Conservation (phyloP, 2,113 vertebrate species). For the Salvelinus alpinus region DNA sequence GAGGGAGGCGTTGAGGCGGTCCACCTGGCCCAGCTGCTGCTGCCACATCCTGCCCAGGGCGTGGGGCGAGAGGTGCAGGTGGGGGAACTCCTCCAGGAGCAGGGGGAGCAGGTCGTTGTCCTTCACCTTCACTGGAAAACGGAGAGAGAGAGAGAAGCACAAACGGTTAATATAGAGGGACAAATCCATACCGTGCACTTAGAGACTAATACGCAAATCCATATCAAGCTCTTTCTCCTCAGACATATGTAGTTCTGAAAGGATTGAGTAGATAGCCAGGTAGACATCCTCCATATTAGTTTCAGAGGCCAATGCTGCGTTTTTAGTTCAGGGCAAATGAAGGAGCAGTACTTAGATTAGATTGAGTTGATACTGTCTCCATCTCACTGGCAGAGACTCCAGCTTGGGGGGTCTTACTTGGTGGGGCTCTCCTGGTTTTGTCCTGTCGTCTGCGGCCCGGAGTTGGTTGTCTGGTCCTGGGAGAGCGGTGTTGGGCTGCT, state of each 20-base stretch:
- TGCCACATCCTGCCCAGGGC: conserved; percentile 86
- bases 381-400: neutral
- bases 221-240: too few relatives aligned
- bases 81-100: conserved; percentile 86
- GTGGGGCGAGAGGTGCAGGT: conserved; percentile 81
- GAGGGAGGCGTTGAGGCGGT: conserved; percentile 70
- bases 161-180: neutral
- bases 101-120: conserved; percentile 83
- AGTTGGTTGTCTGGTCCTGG: conserved; percentile 56
- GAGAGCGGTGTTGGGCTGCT: conserved; percentile 48
- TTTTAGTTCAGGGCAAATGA: too few relatives aligned
- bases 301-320: too few relatives aligned
- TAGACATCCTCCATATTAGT: too few relatives aligned
- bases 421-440: conserved; percentile 74
- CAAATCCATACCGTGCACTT: neutral
- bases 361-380: neutral
- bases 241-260: too few relatives aligned
- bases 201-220: too few relatives aligned
- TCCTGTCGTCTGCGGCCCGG: conserved; percentile 58
- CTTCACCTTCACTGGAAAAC: conserved; percentile 78
- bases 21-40: conserved; percentile 83
- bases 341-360: neutral
- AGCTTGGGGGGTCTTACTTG: conserved; percentile 74
- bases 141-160: neutral
- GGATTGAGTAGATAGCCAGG: too few relatives aligned